These are phyloP conservation scores for Leptopilina myrica DNA, from an alignment of 2,888 invertebrate genomes.

Conservation along the genomic window DNA sequence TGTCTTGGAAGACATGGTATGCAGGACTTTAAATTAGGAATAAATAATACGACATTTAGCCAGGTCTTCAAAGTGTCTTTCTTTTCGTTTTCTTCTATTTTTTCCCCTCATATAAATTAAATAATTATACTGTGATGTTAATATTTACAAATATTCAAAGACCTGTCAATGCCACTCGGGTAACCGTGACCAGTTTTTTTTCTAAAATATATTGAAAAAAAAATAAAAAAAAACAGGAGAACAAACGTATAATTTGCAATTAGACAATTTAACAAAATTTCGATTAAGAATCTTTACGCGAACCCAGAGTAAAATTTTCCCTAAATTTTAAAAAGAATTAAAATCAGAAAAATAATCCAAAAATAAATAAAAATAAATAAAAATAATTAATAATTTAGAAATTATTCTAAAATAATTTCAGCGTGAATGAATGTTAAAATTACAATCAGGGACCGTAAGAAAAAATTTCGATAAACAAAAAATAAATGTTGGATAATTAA, in stretches of 20 bases:
- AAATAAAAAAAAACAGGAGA: conserved; percentile 8
- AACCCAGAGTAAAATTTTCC: too few species aligned
- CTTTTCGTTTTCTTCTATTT: neutral
- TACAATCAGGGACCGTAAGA: too few species aligned
- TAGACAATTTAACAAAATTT: neutral
- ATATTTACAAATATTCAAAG: neutral
- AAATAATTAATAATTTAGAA: too few species aligned
- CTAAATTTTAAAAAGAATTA: too few species aligned
- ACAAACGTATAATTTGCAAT: neutral
- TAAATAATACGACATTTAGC: conserved; percentile 50
- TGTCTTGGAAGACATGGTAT: conserved; percentile 73
- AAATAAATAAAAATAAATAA: too few species aligned
- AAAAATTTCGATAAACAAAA: too few species aligned
- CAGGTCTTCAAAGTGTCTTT: conserved; percentile 44
- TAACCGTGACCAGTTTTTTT: conserved; percentile 15
- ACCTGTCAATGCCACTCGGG: conserved; percentile 13
- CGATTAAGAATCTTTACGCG: neutral
- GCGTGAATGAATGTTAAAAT: too few species aligned
- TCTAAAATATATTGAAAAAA: neutral
- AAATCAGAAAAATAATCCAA: too few species aligned
- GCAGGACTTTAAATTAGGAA: conserved; percentile 72
- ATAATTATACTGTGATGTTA: conserved; percentile 1
- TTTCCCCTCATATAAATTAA: neutral
- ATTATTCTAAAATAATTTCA: too few species aligned
- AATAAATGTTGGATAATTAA: too few species aligned